Conservation (phyloP, 2,888 invertebrate genomes). For the Chorisops tibialis region DNA sequence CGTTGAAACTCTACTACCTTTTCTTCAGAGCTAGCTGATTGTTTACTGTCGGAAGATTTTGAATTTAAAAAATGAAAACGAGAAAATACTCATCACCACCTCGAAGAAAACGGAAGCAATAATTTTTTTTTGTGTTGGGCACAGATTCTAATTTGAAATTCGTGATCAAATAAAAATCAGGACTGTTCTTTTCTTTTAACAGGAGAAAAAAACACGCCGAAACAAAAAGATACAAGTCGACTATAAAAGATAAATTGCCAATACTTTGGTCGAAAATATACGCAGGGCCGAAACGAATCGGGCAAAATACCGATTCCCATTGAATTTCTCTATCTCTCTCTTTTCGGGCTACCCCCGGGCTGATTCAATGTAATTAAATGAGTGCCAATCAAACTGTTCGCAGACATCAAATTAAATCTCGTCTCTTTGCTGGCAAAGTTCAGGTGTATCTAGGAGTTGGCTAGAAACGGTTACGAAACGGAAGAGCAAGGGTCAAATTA, state of each 20-base stretch:
- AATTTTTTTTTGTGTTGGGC: no score
- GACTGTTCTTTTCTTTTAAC: background rate
- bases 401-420: constrained; percentile 29
- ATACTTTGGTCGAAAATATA: background rate
- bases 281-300: background rate
- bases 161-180: background rate
- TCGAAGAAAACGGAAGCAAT: no score
- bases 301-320: constrained; percentile 10
- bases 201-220: background rate
- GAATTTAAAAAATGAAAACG: no score
- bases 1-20: constrained; percentile 3
- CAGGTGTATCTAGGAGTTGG: background rate
- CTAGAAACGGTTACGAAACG: background rate
- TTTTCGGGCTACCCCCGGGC: constrained; percentile 1
- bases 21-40: background rate
- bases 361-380: constrained; percentile 28
- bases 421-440: background rate
- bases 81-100: no score
- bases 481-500: constrained; percentile 24
- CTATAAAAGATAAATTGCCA: constrained; percentile 19
- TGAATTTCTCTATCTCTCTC: no score
- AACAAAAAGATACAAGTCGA: background rate
- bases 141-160: no score
- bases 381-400: constrained; percentile 31
- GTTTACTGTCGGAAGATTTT: no score